A percentile compares a stretch with the other conserved stretches of the same genome.
phyloP scores from a whole-genome alignment of 2,113 vertebrate genomes.

The Macaca mulatta region DNA sequence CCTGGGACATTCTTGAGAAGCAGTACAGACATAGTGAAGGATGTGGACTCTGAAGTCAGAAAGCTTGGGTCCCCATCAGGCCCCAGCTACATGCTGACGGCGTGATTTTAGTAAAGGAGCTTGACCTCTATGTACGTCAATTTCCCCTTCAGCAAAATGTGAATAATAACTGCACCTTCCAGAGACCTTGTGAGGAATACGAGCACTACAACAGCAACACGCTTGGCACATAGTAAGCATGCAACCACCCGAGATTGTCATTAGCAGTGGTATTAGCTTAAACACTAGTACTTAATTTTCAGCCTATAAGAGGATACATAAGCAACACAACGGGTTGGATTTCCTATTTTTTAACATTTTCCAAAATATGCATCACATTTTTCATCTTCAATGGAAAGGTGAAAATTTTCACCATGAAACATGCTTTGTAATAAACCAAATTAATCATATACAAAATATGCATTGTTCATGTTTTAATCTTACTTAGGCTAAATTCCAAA shows the following conservation, averaged over 20 bases:
- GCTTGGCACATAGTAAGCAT: background rate
- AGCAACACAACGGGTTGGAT: background rate
- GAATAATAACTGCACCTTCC: background rate
- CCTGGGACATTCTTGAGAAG: slow-evolving; percentile 33
- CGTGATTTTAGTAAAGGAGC: background rate
- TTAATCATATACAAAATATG: background rate
- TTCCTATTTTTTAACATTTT: background rate
- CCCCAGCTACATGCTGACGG: background rate
- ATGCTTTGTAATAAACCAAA: background rate
- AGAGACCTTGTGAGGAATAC: background rate
- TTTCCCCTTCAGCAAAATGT: background rate
- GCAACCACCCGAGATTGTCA: background rate
- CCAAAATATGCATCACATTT: background rate
- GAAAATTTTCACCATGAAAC: background rate
- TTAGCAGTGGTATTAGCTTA: background rate
- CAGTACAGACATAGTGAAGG: background rate
- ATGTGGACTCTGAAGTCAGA: background rate
- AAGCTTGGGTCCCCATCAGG: background rate
- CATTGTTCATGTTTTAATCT: background rate
- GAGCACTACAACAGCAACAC: background rate
- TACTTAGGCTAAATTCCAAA: slow-evolving; percentile 3
- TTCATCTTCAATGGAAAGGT: background rate
- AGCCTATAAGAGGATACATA: background rate
- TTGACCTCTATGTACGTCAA: background rate
- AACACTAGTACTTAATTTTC: background rate